Conservation (phyloP, 35 echinoderm and acorn worm species). For the Amphiura filiformis region DNA sequence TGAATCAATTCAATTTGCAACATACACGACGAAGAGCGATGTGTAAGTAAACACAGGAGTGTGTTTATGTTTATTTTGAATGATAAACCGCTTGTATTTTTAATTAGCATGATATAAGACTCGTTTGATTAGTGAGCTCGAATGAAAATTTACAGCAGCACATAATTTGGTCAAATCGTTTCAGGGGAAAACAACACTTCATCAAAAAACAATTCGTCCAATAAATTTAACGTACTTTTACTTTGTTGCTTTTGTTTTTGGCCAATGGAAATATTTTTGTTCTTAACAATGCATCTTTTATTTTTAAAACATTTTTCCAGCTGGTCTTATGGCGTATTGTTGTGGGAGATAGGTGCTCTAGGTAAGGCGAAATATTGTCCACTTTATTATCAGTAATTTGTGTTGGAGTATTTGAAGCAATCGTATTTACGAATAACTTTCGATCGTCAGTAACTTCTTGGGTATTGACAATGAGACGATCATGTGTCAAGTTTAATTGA, state of each 20-base stretch:
- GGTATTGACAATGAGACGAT: no score
- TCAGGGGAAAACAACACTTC: not conserved
- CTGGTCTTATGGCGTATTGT: constrained; percentile 20
- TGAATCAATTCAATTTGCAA: not conserved
- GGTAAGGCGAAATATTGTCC: not conserved
- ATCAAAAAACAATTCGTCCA: not conserved
- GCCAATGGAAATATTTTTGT: not conserved
- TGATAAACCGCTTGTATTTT: not conserved
- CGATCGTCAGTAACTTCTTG: not conserved
- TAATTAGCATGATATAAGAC: not conserved
- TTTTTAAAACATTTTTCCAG: not conserved
- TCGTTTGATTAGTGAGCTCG: not conserved
- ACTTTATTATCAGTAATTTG: not conserved
- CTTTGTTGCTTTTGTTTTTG: not conserved
- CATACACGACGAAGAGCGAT: constrained; percentile 9
- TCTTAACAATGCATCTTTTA: not conserved
- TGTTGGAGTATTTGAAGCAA: no score
- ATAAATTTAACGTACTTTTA: no score
- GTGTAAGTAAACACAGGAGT: not conserved
- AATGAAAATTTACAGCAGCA: not conserved
- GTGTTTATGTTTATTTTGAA: not conserved
- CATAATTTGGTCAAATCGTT: no score
- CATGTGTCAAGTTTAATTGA: not conserved
- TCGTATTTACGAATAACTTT: not conserved
- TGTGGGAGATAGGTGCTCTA: constrained; percentile 10